These are phyloP conservation scores for Thymelicus acteon DNA, from an alignment of 2,888 invertebrate genomes.

Conservation along the genomic window DNA sequence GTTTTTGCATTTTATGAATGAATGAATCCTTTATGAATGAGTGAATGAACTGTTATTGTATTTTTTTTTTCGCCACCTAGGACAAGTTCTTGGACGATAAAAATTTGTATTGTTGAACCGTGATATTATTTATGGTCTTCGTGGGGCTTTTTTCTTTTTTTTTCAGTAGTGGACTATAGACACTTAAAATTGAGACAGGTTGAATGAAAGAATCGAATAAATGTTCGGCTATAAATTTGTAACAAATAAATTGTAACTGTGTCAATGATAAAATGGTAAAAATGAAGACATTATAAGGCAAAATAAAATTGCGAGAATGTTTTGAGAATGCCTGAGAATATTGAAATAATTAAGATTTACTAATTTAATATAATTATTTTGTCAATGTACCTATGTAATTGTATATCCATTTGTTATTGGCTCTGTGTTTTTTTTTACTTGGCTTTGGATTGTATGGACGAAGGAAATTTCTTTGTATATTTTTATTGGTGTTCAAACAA, in stretches of 20 bases:
- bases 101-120: conserved; percentile 77
- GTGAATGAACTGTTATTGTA: conserved; percentile 46
- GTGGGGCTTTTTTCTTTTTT: conserved; percentile 45
- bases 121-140: conserved; percentile 74
- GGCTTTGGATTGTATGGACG: no score
- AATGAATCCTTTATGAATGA: conserved; percentile 60
- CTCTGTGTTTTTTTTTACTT: no score
- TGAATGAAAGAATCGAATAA: conserved; percentile 40
- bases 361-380: no score
- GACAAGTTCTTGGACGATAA: conserved; percentile 65
- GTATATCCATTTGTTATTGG: no score
- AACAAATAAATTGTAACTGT: conserved; percentile 27
- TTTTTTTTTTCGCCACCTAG: conserved; percentile 54
- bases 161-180: conserved; percentile 47
- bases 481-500: no score
- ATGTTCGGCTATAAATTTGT: conserved; percentile 29
- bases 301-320: not conserved
- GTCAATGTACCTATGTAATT: no score
- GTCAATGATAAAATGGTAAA: conserved; percentile 14
- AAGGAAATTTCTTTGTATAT: no score
- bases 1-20: conserved; percentile 66
- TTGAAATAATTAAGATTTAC: not conserved
- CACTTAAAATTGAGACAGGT: conserved; percentile 40
- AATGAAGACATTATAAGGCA: not conserved
- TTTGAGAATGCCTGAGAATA: not conserved